Conservation (phyloP, 2,888 invertebrate genomes). For the Drosophila neoperkinsi region DNA sequence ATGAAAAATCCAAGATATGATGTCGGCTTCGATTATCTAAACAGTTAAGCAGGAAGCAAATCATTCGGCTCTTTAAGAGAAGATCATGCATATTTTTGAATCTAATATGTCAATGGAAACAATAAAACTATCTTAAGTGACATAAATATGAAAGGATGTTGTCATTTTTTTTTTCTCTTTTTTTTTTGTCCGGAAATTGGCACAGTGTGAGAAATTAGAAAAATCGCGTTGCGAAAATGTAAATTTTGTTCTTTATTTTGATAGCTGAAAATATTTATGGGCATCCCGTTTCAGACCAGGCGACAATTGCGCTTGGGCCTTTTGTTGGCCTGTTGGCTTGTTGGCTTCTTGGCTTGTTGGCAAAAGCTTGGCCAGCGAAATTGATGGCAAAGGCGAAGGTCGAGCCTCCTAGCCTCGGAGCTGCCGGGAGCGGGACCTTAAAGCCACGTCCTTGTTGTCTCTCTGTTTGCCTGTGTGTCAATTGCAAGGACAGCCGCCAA, state of each 20-base stretch:
- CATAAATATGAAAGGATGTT: neutral
- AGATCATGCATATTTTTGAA: neutral
- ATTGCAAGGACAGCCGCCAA: constrained; percentile 62
- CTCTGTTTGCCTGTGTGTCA: constrained; percentile 36
- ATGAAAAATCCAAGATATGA: neutral
- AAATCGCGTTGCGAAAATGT: constrained; percentile 38
- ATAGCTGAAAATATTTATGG: constrained; percentile 54
- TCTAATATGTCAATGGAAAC: neutral
- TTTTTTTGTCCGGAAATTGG: neutral
- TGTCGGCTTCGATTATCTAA: neutral
- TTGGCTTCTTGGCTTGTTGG: neutral
- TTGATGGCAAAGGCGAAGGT: constrained; percentile 74
- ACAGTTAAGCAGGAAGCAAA: neutral
- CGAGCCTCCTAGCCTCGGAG: constrained; percentile 20
- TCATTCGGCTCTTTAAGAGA: neutral
- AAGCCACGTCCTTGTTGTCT: constrained; percentile 34
- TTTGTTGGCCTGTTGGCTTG: constrained; percentile 19
- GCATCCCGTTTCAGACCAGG: constrained; percentile 31
- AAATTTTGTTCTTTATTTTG: constrained; percentile 45
- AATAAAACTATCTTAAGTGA: neutral
- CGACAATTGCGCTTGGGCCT: constrained; percentile 25
- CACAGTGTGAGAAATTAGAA: constrained; percentile 10
- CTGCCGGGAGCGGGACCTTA: neutral
- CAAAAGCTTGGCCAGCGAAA: constrained; percentile 48
- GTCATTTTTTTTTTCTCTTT: neutral